phyloP scores from a whole-genome alignment of 2,113 vertebrate genomes.

The Gymnogyps californianus region DNA sequence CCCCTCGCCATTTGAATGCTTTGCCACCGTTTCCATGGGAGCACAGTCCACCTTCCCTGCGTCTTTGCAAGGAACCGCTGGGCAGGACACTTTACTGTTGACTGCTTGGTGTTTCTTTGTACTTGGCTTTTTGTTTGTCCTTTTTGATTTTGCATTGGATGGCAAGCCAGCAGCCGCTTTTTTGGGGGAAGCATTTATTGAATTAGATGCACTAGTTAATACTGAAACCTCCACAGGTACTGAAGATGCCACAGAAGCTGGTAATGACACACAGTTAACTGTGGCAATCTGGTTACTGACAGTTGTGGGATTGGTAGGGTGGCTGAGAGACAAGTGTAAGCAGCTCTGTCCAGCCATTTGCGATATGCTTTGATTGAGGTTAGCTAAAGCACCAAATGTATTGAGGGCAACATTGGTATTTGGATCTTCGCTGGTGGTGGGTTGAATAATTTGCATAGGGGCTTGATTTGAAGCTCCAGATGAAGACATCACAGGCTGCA shows the following conservation, averaged over 20 bases:
- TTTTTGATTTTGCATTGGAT: constrained; percentile 73
- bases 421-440: constrained; percentile 91
- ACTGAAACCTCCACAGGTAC: constrained; percentile 53
- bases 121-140: constrained; percentile 78
- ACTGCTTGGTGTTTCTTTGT: constrained; percentile 70
- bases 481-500: constrained; percentile 90
- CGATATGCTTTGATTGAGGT: constrained; percentile 95
- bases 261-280: constrained; percentile 53
- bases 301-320: constrained; percentile 69
- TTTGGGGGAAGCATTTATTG: constrained; percentile 26
- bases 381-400: constrained; percentile 92
- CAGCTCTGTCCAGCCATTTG: constrained; percentile 88
- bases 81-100: constrained; percentile 49
- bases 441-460: constrained; percentile 92
- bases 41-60: constrained; percentile 43
- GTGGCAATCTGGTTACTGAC: constrained; percentile 65
- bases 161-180: constrained; percentile 43
- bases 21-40: neutral
- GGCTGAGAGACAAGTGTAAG: constrained; percentile 72
- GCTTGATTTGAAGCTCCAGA: constrained; percentile 82
- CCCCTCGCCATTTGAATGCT: neutral
- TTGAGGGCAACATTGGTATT: constrained; percentile 93
- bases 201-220: constrained; percentile 26
- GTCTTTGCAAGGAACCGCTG: constrained; percentile 59
- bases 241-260: constrained; percentile 48